Base-by-base conservation (phyloP, 2,113 vertebrate genomes). In the Machaerirhynchus nigripectus region DNA sequence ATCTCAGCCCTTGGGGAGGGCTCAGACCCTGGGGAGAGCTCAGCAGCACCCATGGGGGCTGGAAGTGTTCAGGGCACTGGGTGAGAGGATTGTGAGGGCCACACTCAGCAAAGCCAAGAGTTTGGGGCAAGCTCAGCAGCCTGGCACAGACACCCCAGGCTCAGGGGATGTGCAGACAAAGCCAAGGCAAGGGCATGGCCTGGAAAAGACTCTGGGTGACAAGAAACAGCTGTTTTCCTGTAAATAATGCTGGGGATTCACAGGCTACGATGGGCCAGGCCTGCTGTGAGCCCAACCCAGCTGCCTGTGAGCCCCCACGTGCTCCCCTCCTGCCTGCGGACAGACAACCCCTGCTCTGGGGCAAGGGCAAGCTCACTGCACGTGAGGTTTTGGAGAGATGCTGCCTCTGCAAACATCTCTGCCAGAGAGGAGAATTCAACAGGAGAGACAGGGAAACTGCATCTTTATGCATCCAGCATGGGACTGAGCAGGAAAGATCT, bases 171-270 rank as follows among this genome's bases (percentile, higher is more conserved):
- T 7, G 0, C 21, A 17, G 42, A 22, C 0, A 2, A 56, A 73
- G 40, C 7, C 50, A 44, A 71, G 55, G 40, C 0, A 2, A 50
- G 46, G 40, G 20, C 82, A 61, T 0, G 9, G 47, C 59, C 30
- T 2, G 7, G 65, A 14, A 40, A 40, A 57, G 55, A 8, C 60
- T 46, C 42, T 10, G 92, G 33, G 60, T 33, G 49, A 61, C 40
- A 13, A 1, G 3, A 69, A 84, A 16, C 22, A 23, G 4, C 6
- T 6, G 9, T 8, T 74, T 63, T 40, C 15, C 42, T 11, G 23
- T 26, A 9, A 57, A 26, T 1, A 57, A 26, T 1, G 0, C 8
- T 0, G 26, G n/a, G 71, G 55, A 63, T 52, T 42, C 49, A 14
- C 23, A 1, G n/a, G 56, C 44, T 50, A 30, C 2, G 1, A 8